A percentile compares a stretch with the other conserved stretches of the same genome.
Conservation (phyloP, 2,888 invertebrate species). For the Xestia sexstrigata region DNA sequence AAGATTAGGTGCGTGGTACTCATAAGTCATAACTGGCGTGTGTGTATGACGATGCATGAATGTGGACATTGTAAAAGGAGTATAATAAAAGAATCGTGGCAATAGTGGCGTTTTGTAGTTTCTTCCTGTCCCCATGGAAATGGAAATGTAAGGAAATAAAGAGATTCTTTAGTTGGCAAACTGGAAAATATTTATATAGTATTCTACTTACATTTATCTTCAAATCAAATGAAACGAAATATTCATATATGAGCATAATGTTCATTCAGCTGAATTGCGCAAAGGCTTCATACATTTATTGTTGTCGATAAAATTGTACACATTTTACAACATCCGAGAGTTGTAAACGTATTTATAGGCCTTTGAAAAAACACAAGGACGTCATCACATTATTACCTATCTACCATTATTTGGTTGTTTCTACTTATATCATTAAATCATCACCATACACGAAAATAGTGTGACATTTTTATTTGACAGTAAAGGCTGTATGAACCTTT, state of each 20-base stretch:
- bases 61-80: neutral
- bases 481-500: constrained; percentile 1
- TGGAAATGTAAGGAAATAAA: neutral
- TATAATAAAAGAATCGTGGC: neutral
- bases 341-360: constrained; percentile 37
- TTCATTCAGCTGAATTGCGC: neutral
- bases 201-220: neutral
- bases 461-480: constrained; percentile 36
- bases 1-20: neutral
- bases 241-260: neutral
- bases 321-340: constrained; percentile 45
- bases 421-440: too few species aligned
- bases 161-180: neutral
- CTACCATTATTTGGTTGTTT: constrained; percentile 3
- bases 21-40: neutral
- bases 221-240: neutral
- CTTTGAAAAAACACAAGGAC: constrained; percentile 28
- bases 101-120: neutral
- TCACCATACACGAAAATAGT: neutral
- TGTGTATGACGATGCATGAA: neutral
- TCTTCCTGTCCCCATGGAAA: neutral
- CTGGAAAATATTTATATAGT: neutral
- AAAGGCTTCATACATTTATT: constrained; percentile 32
- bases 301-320: constrained; percentile 46
- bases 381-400: neutral